A percentile compares a stretch with the other conserved stretches of the same genome.
phyloP scores from a whole-genome alignment of 2,888 invertebrate species.

The Invenusta paracnida region DNA sequence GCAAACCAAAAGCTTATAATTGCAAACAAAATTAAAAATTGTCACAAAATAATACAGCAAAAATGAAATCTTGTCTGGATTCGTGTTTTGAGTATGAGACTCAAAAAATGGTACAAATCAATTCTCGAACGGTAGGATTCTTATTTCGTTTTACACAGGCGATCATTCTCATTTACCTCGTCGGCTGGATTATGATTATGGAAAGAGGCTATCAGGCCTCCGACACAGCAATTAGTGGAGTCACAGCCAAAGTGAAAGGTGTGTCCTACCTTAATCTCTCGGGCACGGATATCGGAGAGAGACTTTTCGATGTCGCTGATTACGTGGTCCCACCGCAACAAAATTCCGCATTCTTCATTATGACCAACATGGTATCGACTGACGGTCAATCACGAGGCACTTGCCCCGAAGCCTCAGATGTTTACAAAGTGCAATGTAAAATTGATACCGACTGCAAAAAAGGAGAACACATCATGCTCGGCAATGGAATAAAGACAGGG shows the following conservation, averaged over 20 bases:
- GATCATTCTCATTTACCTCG: conserved; percentile 60
- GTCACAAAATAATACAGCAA: too few relatives aligned
- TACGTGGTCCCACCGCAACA: conserved; percentile 42
- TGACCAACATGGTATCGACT: conserved; percentile 42
- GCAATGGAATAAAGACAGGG: conserved; percentile 37
- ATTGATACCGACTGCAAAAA: conserved; percentile 38
- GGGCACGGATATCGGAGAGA: conserved; percentile 34
- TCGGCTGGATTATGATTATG: conserved; percentile 62
- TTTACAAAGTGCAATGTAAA: not conserved
- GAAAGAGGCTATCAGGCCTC: conserved; percentile 63
- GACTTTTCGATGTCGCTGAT: conserved; percentile 44
- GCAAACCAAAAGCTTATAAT: too few relatives aligned
- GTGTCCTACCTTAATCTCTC: conserved; percentile 45
- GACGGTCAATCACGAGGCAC: conserved; percentile 39
- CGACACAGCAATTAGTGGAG: conserved; percentile 59
- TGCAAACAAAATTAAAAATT: too few relatives aligned
- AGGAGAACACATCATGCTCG: not conserved
- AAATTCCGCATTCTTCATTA: too few relatives aligned
- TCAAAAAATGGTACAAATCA: conserved; percentile 62
- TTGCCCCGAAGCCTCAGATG: conserved; percentile 25
- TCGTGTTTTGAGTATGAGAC: conserved; percentile 60
- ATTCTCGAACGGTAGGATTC: conserved; percentile 61
- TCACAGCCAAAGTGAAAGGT: conserved; percentile 63
- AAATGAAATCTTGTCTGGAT: too few relatives aligned
- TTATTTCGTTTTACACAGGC: conserved; percentile 61